phyloP scores from a whole-genome alignment of 2,797 vertebrate species.

The Rhynchonycteris naso region DNA sequence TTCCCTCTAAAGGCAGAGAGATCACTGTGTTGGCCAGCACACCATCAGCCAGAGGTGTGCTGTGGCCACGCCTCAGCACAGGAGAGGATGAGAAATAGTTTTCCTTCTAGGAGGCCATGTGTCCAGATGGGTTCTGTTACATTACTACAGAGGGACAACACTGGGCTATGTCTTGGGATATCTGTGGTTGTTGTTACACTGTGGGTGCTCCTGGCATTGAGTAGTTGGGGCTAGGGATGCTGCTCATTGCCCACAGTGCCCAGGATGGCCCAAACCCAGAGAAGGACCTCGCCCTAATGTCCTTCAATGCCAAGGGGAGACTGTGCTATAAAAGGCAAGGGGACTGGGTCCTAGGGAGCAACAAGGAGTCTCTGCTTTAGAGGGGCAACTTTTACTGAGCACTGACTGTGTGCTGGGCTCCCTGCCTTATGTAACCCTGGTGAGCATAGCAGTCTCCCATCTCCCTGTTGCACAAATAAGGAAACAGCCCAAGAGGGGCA shows the following conservation, averaged over 20 bases:
- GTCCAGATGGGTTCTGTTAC: neutral
- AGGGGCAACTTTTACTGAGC: neutral
- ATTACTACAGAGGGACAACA: neutral
- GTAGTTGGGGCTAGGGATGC: neutral
- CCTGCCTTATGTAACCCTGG: neutral
- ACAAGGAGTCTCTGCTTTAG: neutral
- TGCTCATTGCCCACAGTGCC: neutral
- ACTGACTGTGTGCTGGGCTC: neutral
- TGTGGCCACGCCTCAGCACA: accelerated
- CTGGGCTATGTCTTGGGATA: neutral
- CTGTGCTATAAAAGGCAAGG: neutral
- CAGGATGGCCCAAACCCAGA: neutral
- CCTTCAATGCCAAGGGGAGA: neutral
- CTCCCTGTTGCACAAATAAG: neutral
- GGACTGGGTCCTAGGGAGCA: neutral
- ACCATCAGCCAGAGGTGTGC: accelerated
- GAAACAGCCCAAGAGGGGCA: neutral
- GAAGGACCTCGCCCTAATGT: accelerated
- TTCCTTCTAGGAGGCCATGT: neutral
- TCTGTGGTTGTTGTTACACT: neutral
- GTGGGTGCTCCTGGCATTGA: neutral
- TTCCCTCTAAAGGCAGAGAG: neutral
- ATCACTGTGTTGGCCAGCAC: no score
- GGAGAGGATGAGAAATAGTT: no score
- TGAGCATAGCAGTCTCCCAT: neutral